Conservation (phyloP, 2,888 invertebrate genomes). For the Bombylius discolor region DNA sequence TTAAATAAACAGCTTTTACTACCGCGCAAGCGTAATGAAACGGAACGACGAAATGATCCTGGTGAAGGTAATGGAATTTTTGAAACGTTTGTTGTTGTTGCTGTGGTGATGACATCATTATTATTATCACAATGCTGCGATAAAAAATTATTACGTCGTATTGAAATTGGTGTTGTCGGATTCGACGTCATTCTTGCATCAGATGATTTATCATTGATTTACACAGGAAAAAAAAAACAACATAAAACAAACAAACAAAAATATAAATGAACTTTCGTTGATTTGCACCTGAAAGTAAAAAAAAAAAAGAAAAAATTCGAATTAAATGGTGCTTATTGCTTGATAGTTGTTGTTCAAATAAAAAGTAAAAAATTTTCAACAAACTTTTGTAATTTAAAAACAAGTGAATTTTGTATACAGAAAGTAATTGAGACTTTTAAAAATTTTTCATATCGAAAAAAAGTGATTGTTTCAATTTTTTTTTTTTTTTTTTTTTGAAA, state of each 20-base stretch:
- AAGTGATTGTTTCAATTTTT: no score
- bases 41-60: slow-evolving; percentile 45
- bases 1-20: slow-evolving; percentile 32
- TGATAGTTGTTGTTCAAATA: no score
- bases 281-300: neutral
- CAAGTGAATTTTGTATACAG: no score
- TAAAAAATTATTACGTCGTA: slow-evolving; percentile 19
- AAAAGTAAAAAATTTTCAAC: no score
- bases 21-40: slow-evolving; percentile 55
- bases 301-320: neutral
- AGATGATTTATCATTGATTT: neutral
- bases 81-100: slow-evolving; percentile 5
- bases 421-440: neutral
- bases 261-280: no score
- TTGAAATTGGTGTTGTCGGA: slow-evolving; percentile 9
- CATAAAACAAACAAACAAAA: no score
- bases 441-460: no score
- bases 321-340: no score
- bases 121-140: neutral
- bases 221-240: no score
- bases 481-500: no score
- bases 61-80: slow-evolving; percentile 19
- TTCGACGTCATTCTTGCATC: slow-evolving; percentile 9
- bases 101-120: slow-evolving; percentile 14
- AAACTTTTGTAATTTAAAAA: no score